Conservation (phyloP, 1,140 invertebrate species). For the Phocides pigmalion region DNA sequence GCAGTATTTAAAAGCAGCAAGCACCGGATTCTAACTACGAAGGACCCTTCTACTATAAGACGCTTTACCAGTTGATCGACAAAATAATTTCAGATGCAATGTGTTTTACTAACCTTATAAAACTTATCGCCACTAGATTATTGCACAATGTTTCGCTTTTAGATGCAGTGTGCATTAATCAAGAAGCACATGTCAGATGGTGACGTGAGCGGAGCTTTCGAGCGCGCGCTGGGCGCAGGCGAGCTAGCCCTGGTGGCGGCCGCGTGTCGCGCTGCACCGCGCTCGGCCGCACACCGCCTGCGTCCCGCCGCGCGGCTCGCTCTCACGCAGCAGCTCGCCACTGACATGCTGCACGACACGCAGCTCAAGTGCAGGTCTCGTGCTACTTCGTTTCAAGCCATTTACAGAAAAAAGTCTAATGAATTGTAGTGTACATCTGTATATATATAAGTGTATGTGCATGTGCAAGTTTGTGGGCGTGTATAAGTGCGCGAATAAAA, state of each 20-base stretch:
- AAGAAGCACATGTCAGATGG: slow-evolving; percentile 88
- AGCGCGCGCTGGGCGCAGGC: slow-evolving; percentile 92
- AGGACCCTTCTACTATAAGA: too few species aligned
- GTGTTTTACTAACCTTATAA: too few species aligned
- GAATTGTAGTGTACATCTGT: too few species aligned
- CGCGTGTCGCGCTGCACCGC: slow-evolving; percentile 91
- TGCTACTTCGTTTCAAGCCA: too few species aligned
- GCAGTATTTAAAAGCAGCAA: too few species aligned
- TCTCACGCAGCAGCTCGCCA: slow-evolving; percentile 95
- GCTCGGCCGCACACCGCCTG: slow-evolving; percentile 85
- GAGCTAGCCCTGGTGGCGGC: slow-evolving; percentile 93
- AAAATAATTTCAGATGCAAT: too few species aligned
- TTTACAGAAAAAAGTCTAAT: too few species aligned
- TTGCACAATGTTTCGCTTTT: not conserved
- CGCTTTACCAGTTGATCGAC: too few species aligned
- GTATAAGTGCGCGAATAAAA: too few species aligned
- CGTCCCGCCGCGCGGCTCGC: slow-evolving; percentile 94
- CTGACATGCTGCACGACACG: slow-evolving; percentile 92
- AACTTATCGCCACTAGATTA: not conserved
- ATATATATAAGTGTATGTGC: too few species aligned
- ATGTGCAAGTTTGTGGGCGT: too few species aligned
- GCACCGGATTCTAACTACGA: too few species aligned
- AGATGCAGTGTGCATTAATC: slow-evolving; percentile 87
- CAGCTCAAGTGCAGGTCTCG: slow-evolving; percentile 94
- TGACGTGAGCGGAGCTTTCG: slow-evolving; percentile 92